phyloP scores from a whole-genome alignment of 1,140 invertebrate species.

The Aleiodes sp. region DNA sequence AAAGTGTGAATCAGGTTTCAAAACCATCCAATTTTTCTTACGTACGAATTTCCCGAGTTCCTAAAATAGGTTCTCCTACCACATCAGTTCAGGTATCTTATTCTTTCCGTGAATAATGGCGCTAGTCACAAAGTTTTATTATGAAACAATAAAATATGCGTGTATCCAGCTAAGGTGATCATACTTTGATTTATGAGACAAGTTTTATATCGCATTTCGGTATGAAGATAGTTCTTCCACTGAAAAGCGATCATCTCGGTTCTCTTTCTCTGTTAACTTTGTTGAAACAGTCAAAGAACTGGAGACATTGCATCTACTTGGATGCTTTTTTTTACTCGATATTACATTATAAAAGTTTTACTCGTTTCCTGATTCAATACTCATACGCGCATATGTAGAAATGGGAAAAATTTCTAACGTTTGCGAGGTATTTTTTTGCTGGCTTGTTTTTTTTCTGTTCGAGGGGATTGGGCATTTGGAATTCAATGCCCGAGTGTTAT shows the following conservation, averaged over 20 bases:
- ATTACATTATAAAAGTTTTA: constrained; percentile 1
- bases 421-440: not conserved
- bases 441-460: not conserved
- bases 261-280: constrained; percentile 9
- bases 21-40: too few relatives aligned
- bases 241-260: not conserved
- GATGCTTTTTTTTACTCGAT: constrained; percentile 8
- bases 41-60: too few relatives aligned
- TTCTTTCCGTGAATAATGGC: constrained; percentile 41
- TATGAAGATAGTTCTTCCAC: not conserved
- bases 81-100: constrained; percentile 23
- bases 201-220: constrained; percentile 59
- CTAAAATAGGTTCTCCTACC: not conserved
- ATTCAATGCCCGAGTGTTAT: not conserved
- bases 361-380: not conserved
- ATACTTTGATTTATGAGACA: constrained; percentile 57
- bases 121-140: constrained; percentile 59
- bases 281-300: constrained; percentile 6
- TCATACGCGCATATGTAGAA: constrained; percentile 4
- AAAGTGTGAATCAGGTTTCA: too few relatives aligned
- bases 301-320: not conserved
- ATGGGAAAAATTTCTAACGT: constrained; percentile 15
- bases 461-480: not conserved
- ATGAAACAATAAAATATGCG: constrained; percentile 65
- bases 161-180: constrained; percentile 36